Percentiles rank a stretch among this genome's conserved stretches.
phyloP scores from a whole-genome alignment of 2,113 vertebrate species.

The Phalacrocorax carbo region DNA sequence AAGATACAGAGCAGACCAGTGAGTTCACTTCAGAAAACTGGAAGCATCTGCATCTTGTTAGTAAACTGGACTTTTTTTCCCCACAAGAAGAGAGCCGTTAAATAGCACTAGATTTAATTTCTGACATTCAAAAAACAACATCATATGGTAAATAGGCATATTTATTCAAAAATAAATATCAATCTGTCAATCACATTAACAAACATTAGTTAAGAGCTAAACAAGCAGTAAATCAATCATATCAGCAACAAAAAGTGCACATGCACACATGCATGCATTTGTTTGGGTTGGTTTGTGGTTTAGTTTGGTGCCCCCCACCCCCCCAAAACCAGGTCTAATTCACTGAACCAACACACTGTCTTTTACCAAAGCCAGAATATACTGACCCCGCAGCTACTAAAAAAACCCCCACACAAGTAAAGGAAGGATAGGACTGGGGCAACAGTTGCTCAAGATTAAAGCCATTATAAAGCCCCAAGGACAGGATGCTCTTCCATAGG shows the following conservation, averaged over 20 bases:
- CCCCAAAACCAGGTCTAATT: background rate
- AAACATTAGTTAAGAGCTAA: background rate
- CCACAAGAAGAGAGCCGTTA: background rate
- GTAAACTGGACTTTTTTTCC: background rate
- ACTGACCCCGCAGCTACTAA: background rate
- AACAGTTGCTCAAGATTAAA: background rate
- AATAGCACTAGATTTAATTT: background rate
- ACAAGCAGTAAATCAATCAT: background rate
- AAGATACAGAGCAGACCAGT: background rate
- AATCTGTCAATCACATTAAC: background rate
- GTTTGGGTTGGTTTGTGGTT: background rate
- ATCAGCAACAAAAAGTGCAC: background rate
- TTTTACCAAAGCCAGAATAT: background rate
- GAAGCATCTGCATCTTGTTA: background rate
- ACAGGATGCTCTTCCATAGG: background rate
- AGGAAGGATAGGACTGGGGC: background rate
- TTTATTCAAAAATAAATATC: background rate
- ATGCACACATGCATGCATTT: rapidly evolving
- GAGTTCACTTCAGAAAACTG: background rate
- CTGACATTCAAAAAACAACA: background rate
- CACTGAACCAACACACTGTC: background rate
- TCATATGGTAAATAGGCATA: background rate
- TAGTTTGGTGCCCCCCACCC: background rate
- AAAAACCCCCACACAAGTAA: background rate
- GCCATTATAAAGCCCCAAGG: background rate